Evolutionary conservation across 2,888 invertebrate genomes (phyloP).

Genomic region (Eudemis profundana): DNA sequence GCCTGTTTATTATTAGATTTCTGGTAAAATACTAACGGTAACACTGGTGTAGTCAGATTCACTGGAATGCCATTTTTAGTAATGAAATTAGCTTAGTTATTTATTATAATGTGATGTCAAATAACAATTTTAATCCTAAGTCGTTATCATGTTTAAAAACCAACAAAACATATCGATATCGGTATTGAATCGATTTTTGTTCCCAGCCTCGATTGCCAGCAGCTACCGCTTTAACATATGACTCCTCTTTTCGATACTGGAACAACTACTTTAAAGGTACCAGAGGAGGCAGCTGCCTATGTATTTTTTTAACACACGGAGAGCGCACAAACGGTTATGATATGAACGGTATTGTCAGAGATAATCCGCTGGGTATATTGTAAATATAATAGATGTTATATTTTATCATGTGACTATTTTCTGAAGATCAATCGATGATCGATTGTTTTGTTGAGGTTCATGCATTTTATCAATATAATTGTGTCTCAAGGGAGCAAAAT

Average conservation of each 20-base stretch:
- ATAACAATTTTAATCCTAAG: conserved; percentile 43
- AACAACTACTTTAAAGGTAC: no score
- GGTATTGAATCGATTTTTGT: background rate
- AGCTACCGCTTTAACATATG: no score
- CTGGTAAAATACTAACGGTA: conserved; percentile 30
- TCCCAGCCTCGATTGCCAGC: no score
- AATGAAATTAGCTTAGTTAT: conserved; percentile 61
- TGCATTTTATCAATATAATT: conserved; percentile 16
- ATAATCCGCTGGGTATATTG: background rate
- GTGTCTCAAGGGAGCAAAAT: conserved; percentile 18
- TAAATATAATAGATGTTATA: conserved; percentile 19
- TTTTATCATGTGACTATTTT: conserved; percentile 8
- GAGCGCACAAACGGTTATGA: background rate
- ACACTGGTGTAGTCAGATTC: conserved; percentile 23
- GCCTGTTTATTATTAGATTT: conserved; percentile 38
- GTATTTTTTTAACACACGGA: background rate
- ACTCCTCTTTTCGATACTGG: no score
- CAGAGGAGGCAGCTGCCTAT: background rate
- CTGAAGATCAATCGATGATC: background rate
- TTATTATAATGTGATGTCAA: conserved; percentile 56
- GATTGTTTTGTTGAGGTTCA: conserved; percentile 24
- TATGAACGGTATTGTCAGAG: background rate
- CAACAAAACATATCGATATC: conserved; percentile 13
- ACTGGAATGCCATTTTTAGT: conserved; percentile 41
- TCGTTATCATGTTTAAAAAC: conserved; percentile 15